Base-by-base conservation (phyloP, 2,888 invertebrate genomes). In the Morpho achilles region DNA sequence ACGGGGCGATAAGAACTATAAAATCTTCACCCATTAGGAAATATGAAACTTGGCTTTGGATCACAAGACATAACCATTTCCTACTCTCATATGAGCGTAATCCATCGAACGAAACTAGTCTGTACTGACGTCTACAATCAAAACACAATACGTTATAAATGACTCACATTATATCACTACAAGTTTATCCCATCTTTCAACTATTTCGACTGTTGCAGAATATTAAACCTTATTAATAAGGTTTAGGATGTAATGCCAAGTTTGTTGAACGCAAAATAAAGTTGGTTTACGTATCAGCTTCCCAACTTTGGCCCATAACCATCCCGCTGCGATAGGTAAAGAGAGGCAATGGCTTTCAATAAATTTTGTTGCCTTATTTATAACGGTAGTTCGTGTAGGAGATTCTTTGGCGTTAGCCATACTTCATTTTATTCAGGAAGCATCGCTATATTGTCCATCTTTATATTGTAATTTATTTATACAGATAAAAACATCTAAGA, bases 111-210 rank as follows among this genome's bases (percentile, higher is more conserved):
- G 72, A 74, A 80, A 82, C 86, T 81, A 82, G 71, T 73, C 80
- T 77, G 76, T 77, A 77, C 76, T 80, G 81, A 86, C 84, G 76
- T 78, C 69, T 72, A 74, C 84, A 84, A 89, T 90, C 89, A 88
- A 87, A 88, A 83, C 80, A 90, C 89, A 90, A 90, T 89, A 87
- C 86, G 80, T 87, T 87, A 88, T 87, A 82, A 84, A 90, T 88
- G 75, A 80, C 76, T 69, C 73, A 75, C 84, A 84, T 85, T 85
- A 84, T 71, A 69, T 63, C 68, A 64, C 55, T 57, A 62, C 75
- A 66, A 68, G 23, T 59, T 59, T 69, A 68, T 60, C 47, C 54
- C 44, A 65, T 53, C 62, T 16, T 16, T 16, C 58, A 48, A 10
- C 7, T 32, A 32, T 39, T 55, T 40, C 23, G 16, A 41, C 39